Evolutionary conservation across 1,140 invertebrate genomes (phyloP).

Genomic region (Bilobella aurantiaca): DNA sequence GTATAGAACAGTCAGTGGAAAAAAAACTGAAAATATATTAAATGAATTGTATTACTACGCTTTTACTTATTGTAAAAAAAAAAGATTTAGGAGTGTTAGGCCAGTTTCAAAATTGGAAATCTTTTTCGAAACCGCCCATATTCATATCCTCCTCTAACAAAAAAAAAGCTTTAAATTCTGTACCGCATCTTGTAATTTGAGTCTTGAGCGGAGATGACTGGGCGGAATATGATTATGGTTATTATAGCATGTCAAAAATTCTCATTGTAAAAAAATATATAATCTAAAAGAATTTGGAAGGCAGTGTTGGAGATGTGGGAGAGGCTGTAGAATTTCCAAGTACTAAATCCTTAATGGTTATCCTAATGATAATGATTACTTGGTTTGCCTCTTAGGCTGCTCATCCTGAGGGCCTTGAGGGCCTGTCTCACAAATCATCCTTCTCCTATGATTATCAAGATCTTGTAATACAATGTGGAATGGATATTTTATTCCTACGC

Average conservation of each 20-base stretch:
- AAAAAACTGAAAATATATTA: too few species aligned
- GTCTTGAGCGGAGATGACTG: background rate
- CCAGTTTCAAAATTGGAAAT: too few species aligned
- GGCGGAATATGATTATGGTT: constrained; percentile 3
- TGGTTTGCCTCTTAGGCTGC: background rate
- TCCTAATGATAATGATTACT: constrained; percentile 5
- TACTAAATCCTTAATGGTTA: background rate
- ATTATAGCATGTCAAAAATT: background rate
- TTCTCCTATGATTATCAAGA: constrained; percentile 4
- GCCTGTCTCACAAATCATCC: background rate
- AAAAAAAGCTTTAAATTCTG: background rate
- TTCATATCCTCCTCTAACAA: background rate
- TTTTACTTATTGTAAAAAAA: too few species aligned
- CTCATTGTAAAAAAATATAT: background rate
- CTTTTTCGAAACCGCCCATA: background rate
- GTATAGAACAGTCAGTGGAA: too few species aligned
- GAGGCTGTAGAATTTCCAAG: background rate
- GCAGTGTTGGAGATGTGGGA: too few species aligned
- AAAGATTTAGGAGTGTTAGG: too few species aligned
- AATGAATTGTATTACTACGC: too few species aligned
- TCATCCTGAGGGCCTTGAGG: background rate
- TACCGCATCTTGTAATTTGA: constrained; percentile 5
- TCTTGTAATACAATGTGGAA: constrained; percentile 5
- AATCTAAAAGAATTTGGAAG: too few species aligned
- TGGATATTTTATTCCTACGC: constrained; percentile 1